These are phyloP conservation scores for Colistium nudipinnis DNA, from an alignment of 2,113 vertebrate species.

Conservation along the genomic window DNA sequence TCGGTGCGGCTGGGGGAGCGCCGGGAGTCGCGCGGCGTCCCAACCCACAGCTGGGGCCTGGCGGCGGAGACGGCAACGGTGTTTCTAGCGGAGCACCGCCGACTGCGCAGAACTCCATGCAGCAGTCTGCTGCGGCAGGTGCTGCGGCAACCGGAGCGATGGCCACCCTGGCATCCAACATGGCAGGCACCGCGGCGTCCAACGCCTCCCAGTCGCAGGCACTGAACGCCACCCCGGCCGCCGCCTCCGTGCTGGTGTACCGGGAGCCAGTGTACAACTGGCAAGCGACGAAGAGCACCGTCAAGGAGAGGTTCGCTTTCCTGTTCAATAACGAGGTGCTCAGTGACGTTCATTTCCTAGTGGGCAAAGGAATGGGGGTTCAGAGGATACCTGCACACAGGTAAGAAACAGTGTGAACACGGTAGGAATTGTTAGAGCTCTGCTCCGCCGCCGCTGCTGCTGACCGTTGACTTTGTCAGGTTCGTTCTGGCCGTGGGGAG, in stretches of 20 bases:
- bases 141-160: slow-evolving; percentile 73
- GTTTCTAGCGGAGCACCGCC: slow-evolving; percentile 73
- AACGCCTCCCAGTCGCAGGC: slow-evolving; percentile 64
- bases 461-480: slow-evolving; percentile 70
- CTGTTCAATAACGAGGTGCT: slow-evolving; percentile 97
- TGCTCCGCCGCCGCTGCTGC: too few relatives aligned
- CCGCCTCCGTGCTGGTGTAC: slow-evolving; percentile 83
- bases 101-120: slow-evolving; percentile 78
- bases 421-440: too few relatives aligned
- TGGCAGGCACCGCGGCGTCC: slow-evolving; percentile 71
- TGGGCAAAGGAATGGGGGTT: slow-evolving; percentile 93
- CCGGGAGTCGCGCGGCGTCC: slow-evolving; percentile 74
- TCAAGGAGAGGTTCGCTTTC: slow-evolving; percentile 93
- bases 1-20: slow-evolving; percentile 61
- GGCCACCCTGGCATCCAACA: slow-evolving; percentile 77
- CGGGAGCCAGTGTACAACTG: slow-evolving; percentile 94
- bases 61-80: slow-evolving; percentile 76
- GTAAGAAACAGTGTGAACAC: slow-evolving; percentile 57
- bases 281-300: slow-evolving; percentile 95
- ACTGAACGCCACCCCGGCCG: slow-evolving; percentile 75
- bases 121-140: slow-evolving; percentile 75
- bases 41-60: slow-evolving; percentile 83
- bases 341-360: slow-evolving; percentile 96
- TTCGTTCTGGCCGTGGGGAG: slow-evolving; percentile 96
- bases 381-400: slow-evolving; percentile 96